Evolutionary conservation across 2,888 invertebrate species (phyloP).

Genomic region (Harpalus rufipes): DNA sequence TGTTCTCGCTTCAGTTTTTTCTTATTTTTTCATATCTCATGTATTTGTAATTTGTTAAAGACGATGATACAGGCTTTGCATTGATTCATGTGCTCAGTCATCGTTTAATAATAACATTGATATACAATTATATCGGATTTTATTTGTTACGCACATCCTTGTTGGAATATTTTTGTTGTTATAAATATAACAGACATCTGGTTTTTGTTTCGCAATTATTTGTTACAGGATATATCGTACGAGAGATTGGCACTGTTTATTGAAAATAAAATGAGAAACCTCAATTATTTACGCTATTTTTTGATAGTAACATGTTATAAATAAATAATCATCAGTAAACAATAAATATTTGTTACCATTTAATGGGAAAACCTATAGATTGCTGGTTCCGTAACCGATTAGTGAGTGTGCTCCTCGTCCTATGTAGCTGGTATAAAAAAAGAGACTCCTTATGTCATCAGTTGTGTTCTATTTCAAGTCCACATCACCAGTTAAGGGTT

Average conservation of each 20-base stretch:
- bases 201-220: neutral
- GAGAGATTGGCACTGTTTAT: neutral
- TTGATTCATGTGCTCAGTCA: conserved; percentile 34
- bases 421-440: too few species aligned
- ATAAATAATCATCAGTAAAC: neutral
- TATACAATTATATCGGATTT: conserved; percentile 23
- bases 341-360: neutral
- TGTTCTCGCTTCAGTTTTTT: conserved; percentile 2
- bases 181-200: conserved; percentile 1
- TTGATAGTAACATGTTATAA: neutral
- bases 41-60: conserved; percentile 38
- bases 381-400: too few species aligned
- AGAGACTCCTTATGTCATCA: too few species aligned
- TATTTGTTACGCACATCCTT: conserved; percentile 8
- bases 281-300: neutral
- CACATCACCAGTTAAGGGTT: too few species aligned
- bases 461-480: too few species aligned
- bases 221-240: neutral
- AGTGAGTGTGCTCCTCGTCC: too few species aligned
- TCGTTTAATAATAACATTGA: conserved; percentile 48
- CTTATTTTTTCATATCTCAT: conserved; percentile 22
- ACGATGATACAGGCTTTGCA: conserved; percentile 11
- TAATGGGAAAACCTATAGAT: too few species aligned
- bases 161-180: conserved; percentile 22
- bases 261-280: neutral